Evolutionary conservation across 2,113 vertebrate species (phyloP).

Genomic region (Chaetorhynchus papuensis): DNA sequence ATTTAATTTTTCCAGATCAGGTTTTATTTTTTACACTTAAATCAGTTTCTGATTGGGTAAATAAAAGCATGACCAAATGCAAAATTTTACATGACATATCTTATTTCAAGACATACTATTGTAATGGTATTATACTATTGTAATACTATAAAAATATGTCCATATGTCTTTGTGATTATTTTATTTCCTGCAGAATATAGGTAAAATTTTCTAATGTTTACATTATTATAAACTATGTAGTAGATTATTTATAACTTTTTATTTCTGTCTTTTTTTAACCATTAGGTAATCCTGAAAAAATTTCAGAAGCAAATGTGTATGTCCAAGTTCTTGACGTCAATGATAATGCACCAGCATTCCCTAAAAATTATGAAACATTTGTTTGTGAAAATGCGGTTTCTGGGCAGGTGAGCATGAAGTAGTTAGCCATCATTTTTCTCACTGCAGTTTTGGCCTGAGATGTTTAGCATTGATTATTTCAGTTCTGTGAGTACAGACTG

Average conservation of each 20-base stretch:
- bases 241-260: background rate
- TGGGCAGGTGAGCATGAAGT: constrained; percentile 80
- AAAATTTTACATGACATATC: background rate
- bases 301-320: constrained; percentile 77
- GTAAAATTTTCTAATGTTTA: background rate
- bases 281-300: constrained; percentile 79
- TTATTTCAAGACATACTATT: background rate
- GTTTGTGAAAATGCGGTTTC: constrained; percentile 87
- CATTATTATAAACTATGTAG: background rate
- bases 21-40: background rate
- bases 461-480: background rate
- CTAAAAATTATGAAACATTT: constrained; percentile 83
- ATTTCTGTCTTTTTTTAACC: constrained; percentile 17
- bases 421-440: background rate
- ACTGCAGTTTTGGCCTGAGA: background rate
- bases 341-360: constrained; percentile 86
- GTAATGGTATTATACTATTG: background rate
- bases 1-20: background rate
- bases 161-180: background rate
- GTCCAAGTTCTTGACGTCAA: constrained; percentile 89
- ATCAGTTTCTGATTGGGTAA: background rate
- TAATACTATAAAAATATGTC: background rate
- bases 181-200: background rate
- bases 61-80: background rate
- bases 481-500: background rate